Conservation (phyloP, 2,113 vertebrate species). For the Ceratotherium simum region DNA sequence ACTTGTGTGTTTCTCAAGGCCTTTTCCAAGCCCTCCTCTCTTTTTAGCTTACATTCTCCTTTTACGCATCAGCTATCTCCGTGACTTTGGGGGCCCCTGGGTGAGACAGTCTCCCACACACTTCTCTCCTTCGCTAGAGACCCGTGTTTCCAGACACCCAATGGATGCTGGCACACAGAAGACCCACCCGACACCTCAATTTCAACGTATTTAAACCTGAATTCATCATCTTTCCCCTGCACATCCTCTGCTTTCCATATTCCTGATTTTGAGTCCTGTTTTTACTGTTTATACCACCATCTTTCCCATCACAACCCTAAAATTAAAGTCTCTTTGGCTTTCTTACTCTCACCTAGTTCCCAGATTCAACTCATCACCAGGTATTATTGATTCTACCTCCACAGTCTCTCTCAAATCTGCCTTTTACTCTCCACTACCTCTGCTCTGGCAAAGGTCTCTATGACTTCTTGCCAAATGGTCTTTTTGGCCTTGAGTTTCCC, state of each 20-base stretch:
- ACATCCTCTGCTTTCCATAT: background rate
- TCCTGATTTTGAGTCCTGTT: background rate
- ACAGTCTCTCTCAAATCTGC: background rate
- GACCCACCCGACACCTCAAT: background rate
- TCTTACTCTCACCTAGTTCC: background rate
- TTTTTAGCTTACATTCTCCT: background rate
- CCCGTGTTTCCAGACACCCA: background rate
- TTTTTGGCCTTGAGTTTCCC: background rate
- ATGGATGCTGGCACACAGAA: fast-evolving
- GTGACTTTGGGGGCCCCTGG: background rate
- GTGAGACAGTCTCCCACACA: background rate
- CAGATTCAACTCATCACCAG: background rate
- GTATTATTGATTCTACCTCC: background rate
- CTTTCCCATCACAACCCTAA: background rate
- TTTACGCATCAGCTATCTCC: background rate
- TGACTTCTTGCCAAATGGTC: background rate
- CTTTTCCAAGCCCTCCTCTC: background rate
- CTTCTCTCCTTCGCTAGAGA: background rate
- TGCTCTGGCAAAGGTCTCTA: background rate
- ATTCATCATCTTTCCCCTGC: background rate
- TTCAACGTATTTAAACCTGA: background rate
- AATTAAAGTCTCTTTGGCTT: background rate
- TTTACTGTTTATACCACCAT: background rate
- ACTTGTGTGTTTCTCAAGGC: background rate
- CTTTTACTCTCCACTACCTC: background rate